Evolutionary conservation across 2,888 invertebrate species (phyloP).

Genomic region (Nephrotoma appendiculata): DNA sequence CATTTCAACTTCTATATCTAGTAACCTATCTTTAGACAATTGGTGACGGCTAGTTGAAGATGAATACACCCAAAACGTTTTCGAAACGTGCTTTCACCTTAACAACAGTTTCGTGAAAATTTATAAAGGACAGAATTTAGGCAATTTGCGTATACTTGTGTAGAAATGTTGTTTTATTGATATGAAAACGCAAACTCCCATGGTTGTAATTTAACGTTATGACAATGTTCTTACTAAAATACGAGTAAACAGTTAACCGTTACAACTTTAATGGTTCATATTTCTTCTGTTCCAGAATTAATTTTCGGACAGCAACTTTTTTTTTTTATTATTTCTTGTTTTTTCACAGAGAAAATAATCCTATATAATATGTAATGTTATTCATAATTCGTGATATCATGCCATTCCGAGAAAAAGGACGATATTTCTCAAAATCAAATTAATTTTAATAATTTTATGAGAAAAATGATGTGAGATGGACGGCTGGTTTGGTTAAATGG

Average conservation of each 20-base stretch:
- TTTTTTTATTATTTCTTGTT: background rate
- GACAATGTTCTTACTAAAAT: too few relatives aligned
- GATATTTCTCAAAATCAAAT: background rate
- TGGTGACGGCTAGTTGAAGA: too few relatives aligned
- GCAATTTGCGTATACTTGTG: too few relatives aligned
- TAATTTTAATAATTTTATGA: slow-evolving; percentile 2
- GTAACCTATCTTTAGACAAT: too few relatives aligned
- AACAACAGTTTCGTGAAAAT: too few relatives aligned
- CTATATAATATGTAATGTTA: background rate
- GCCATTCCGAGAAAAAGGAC: background rate
- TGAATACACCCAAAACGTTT: too few relatives aligned
- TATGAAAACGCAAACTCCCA: too few relatives aligned
- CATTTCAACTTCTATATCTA: too few relatives aligned
- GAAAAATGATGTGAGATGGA: background rate
- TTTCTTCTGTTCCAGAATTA: background rate
- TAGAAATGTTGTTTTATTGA: too few relatives aligned
- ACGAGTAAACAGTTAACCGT: background rate
- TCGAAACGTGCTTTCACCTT: too few relatives aligned
- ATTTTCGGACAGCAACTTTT: background rate
- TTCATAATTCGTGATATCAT: background rate
- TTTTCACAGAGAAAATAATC: background rate
- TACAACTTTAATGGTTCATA: background rate
- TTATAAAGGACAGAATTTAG: too few relatives aligned
- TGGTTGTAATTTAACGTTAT: too few relatives aligned
- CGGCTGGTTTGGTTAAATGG: background rate